Evolutionary conservation across 2,888 invertebrate genomes (phyloP), one percentile per base, ranked within the genome.

Genomic region (Brenthis daphne): DNA sequence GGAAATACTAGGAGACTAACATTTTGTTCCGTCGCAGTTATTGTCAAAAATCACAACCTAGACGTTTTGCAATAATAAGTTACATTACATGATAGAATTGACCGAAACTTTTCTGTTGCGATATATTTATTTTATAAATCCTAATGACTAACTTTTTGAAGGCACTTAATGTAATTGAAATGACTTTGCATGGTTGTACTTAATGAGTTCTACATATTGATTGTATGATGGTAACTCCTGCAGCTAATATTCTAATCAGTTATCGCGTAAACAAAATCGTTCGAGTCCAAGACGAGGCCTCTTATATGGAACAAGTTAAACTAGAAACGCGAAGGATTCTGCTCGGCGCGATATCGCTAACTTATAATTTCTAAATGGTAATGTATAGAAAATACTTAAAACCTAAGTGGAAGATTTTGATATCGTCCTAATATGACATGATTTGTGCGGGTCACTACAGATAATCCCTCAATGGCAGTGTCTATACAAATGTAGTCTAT

Each of bases 221-320:
- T 91, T 89, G 90, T 88, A 89, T 85, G 90, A 84, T 92, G 92
- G 92, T 92, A 92, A 92, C 92, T 92, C 87, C 85, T 81, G 81
- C 86, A 85, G 89, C 83, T 85, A 63, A 51, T 82, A 85, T 81
- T 78, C 87, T 87, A 86, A 82, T 74, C 74, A 74, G 81, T 78
- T 82, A 85, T 82, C 79, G 77, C 82, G 84, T 77, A 75, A 76
- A 81, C 80, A 84, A 85, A 85, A 75, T 82, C 79, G 81, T 80
- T 80, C 81, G 77, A n/a, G 66, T 68, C 67, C 37, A 79, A 79
- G 66, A 76, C 77, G 67, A 67, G 64, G 50, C 47, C 54, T 58
- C 55, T 60, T 54, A 2, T 67, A 60, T 57, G 33, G 57, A 67
- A 43, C 58, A 57, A 57, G 58, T 33, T 51, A 66, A 68, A 60